A percentile compares a stretch with the other conserved stretches of the same genome.
phyloP scores from a whole-genome alignment of 2,888 invertebrate species.

The Meliscaeva auricollis region DNA sequence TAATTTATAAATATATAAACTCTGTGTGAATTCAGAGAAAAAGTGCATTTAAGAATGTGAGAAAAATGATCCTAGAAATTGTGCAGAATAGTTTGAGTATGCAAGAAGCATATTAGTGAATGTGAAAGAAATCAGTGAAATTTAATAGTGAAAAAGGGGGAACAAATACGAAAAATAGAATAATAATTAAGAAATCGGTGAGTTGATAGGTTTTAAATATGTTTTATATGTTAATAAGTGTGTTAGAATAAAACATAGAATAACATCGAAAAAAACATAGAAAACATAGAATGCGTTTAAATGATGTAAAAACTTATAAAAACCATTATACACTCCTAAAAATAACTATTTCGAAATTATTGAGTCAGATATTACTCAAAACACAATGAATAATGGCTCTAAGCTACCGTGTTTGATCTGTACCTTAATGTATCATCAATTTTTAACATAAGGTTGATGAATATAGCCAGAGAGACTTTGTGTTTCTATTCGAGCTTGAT shows the following conservation, averaged over 20 bases:
- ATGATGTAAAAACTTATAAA: too few species aligned
- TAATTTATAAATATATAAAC: background rate
- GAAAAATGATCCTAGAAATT: background rate
- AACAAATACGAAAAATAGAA: background rate
- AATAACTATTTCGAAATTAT: too few species aligned
- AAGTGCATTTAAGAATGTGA: conserved; percentile 26
- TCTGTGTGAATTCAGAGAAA: background rate
- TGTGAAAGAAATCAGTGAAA: conserved; percentile 2
- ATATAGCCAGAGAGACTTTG: background rate
- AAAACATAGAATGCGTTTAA: background rate
- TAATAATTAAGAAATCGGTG: conserved; percentile 18
- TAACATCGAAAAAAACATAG: background rate
- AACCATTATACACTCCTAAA: background rate
- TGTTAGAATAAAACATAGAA: background rate
- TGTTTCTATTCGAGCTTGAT: background rate
- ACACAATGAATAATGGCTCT: too few species aligned
- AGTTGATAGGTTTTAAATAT: background rate
- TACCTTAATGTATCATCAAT: too few species aligned
- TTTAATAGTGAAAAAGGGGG: background rate
- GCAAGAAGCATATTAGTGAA: background rate
- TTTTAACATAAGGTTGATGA: too few species aligned
- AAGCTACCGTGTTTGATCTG: too few species aligned
- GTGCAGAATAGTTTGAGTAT: conserved; percentile 1
- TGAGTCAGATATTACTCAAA: too few species aligned
- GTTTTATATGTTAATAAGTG: background rate